Conservation (phyloP, 2,113 vertebrate species). For the Platichthys stellatus region DNA sequence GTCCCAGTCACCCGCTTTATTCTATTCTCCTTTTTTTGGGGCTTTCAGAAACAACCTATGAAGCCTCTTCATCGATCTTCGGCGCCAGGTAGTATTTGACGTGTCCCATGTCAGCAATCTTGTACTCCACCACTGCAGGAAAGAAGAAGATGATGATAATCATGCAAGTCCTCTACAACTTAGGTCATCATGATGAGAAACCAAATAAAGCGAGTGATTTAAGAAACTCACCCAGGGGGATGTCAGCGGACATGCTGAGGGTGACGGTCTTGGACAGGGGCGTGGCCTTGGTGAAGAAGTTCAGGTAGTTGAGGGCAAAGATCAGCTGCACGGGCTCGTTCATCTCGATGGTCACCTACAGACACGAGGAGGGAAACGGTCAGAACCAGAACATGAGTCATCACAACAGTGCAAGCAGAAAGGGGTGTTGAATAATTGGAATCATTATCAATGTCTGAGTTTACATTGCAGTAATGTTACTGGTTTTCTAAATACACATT, state of each 20-base stretch:
- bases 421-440: too few relatives aligned
- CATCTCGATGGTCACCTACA: slow-evolving; percentile 97
- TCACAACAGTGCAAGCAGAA: too few relatives aligned
- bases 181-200: not conserved
- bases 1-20: slow-evolving; percentile 28
- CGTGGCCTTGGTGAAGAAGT: slow-evolving; percentile 98
- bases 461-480: too few relatives aligned
- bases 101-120: slow-evolving; percentile 98
- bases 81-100: slow-evolving; percentile 98
- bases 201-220: not conserved
- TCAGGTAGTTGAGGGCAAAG: slow-evolving; percentile 96
- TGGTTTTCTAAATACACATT: too few relatives aligned
- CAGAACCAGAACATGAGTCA: not conserved
- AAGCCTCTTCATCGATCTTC: slow-evolving; percentile 97
- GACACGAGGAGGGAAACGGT: not conserved
- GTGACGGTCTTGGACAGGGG: slow-evolving; percentile 95
- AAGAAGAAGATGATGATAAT: not conserved
- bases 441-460: too few relatives aligned
- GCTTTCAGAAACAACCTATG: slow-evolving; percentile 70
- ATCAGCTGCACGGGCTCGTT: slow-evolving; percentile 96
- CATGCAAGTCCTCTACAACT: not conserved
- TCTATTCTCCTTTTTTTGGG: slow-evolving; percentile 28
- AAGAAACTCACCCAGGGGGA: slow-evolving; percentile 88
- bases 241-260: slow-evolving; percentile 98
- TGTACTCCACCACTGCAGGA: slow-evolving; percentile 94